Evolutionary conservation across 2,113 vertebrate genomes (phyloP), one percentile per base, ranked within the genome.

Genomic region (Hiodon tergisus): DNA sequence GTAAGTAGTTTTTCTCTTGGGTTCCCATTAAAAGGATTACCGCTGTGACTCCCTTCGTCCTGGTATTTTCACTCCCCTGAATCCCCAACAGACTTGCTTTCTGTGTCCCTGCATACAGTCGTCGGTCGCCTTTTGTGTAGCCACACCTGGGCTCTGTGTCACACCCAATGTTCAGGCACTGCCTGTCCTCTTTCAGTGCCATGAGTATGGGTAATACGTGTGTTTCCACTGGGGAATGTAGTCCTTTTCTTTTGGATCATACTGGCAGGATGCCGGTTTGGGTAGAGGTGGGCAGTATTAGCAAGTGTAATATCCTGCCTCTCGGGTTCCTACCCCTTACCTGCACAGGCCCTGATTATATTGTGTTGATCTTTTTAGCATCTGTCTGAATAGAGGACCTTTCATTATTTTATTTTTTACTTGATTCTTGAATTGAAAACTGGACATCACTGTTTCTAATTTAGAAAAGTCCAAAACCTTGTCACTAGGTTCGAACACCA

Each of bases 341-440:
- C 46, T 10, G 11, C 13, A 5, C 11, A 46, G 16, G 7, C 17
- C 31, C 62, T 65, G 62, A 46, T 65, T 46, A 7, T 3, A 46
- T 46, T 31, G 31, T 31, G 31, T 31, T 31, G 31, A 31, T 31
- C 31, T 31, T 46, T 62, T 16, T 7, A 46, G 62, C 16, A 65
- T 46, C 47, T 6, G 62, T 10, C 62, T 46, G 62, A 5, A 65
- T 65, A 31, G 31, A 31, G 31, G 31, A 65, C 5, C 62, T 3
- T 8, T 65, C 16, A 46, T 66, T 9, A 31, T 31, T 31, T 31
- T 1, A 31, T 31, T 31, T 31, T 31, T 31, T 31, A 31, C 31
- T 31, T 31, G 31, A 31, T 31, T 31, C 53, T 79, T 14, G 13
- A 72, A 77, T 55, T 68, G 50, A 70, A 52, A 80, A 51, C 46